phyloP scores from a whole-genome alignment of 2,113 vertebrate genomes.

The Trogon surrucura region DNA sequence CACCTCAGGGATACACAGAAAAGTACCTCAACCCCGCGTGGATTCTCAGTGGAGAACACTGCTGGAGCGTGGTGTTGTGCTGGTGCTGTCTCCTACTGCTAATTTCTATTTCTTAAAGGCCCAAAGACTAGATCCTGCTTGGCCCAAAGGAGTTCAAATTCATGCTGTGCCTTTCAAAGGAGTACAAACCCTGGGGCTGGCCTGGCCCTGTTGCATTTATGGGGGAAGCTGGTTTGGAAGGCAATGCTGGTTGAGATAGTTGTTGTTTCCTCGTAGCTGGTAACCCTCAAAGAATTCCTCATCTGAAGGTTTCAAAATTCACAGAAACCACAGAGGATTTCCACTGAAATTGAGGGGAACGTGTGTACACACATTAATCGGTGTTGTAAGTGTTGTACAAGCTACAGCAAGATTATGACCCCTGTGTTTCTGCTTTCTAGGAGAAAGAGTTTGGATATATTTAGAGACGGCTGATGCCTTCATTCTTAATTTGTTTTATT shows the following conservation, averaged over 20 bases:
- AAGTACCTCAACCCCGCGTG: not conserved
- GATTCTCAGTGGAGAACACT: not conserved
- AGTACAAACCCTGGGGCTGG: not conserved
- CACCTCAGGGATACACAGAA: not conserved
- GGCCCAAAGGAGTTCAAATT: not conserved
- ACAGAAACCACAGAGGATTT: not conserved
- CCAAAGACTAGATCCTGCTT: not conserved
- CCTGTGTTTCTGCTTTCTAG: not conserved
- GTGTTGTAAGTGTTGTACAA: not conserved
- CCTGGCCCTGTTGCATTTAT: rapidly evolving
- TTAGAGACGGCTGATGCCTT: not conserved
- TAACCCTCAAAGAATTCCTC: not conserved
- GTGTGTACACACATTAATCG: not conserved
- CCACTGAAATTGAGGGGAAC: not conserved
- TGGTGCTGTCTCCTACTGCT: not conserved
- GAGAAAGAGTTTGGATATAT: not conserved
- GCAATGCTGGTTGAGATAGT: rapidly evolving
- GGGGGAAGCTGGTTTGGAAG: not conserved
- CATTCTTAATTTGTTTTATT: not conserved
- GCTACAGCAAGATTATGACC: not conserved
- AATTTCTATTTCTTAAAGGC: not conserved
- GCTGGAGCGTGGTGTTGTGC: not conserved
- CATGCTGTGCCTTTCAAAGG: not conserved
- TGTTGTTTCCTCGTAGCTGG: not conserved
- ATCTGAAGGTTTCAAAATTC: not conserved